A percentile compares a stretch with the other conserved stretches of the same genome.
These are phyloP conservation scores for Spisula subtruncata DNA, from an alignment of 2,888 invertebrate genomes.

Conservation along the genomic window DNA sequence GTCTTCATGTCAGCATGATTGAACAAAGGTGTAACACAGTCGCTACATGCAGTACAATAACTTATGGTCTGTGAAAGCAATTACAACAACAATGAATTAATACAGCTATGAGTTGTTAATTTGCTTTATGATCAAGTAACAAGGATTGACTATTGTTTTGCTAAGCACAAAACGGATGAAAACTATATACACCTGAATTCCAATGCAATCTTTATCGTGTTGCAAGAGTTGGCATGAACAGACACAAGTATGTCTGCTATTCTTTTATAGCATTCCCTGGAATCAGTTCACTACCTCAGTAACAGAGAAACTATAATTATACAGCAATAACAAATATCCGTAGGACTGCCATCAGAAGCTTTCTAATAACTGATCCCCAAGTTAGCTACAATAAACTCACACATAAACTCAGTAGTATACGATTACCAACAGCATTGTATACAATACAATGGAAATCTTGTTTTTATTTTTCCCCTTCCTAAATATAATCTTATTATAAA, in stretches of 20 bases:
- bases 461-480: neutral
- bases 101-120: neutral
- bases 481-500: neutral
- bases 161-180: neutral
- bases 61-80: neutral
- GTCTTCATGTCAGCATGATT: neutral
- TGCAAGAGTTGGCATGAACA: slow-evolving; percentile 12
- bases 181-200: slow-evolving; percentile 9
- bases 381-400: slow-evolving; percentile 9
- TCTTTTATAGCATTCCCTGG: slow-evolving; percentile 20
- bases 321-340: slow-evolving; percentile 9
- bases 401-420: slow-evolving; percentile 24
- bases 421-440: neutral
- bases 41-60: neutral
- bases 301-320: slow-evolving; percentile 28
- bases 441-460: neutral
- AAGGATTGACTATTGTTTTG: neutral
- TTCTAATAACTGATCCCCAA: neutral
- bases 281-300: slow-evolving; percentile 4
- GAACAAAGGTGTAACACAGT: neutral
- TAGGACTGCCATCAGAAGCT: neutral
- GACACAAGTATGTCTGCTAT: slow-evolving; percentile 6
- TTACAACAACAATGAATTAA: neutral
- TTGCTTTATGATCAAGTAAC: slow-evolving; percentile 11
- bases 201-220: slow-evolving; percentile 13